These are phyloP conservation scores for Drosophila sordidapex DNA, from an alignment of 2,888 invertebrate species.

Conservation along the genomic window DNA sequence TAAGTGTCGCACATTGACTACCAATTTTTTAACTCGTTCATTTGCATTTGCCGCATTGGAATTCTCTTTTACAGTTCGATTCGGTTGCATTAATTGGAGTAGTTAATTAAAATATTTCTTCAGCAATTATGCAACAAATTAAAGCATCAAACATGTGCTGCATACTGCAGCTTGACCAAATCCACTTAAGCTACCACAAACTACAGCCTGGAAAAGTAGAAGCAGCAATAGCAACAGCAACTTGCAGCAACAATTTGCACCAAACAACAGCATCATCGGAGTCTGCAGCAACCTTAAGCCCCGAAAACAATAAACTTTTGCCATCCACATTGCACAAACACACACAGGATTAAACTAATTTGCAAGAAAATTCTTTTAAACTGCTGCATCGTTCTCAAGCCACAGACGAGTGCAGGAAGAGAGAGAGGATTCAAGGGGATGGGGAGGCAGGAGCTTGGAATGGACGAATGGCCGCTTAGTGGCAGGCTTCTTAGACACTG, in stretches of 20 bases:
- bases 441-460: neutral
- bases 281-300: conserved; percentile 37
- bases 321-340: conserved; percentile 14
- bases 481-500: conserved; percentile 3
- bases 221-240: conserved; percentile 12
- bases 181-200: conserved; percentile 46
- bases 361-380: conserved; percentile 73
- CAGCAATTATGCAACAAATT: conserved; percentile 25
- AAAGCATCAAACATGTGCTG: conserved; percentile 18
- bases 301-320: conserved; percentile 71
- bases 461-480: conserved; percentile 1
- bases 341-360: conserved; percentile 71
- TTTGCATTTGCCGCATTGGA: conserved; percentile 11
- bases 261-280: conserved; percentile 18
- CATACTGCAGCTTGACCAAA: conserved; percentile 31
- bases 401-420: conserved; percentile 10
- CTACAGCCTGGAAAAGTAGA: conserved; percentile 12
- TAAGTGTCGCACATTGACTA: conserved; percentile 11
- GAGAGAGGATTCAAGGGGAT: neutral
- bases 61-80: neutral
- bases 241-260: conserved; percentile 26
- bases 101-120: conserved; percentile 18
- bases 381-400: conserved; percentile 39
- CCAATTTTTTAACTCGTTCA: conserved; percentile 10
- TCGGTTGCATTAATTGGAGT: conserved; percentile 21